Evolutionary conservation across 2,888 invertebrate genomes (phyloP), one percentile per base, ranked within the genome.

Genomic region (Scaptodrosophila latifasciaeformis): DNA sequence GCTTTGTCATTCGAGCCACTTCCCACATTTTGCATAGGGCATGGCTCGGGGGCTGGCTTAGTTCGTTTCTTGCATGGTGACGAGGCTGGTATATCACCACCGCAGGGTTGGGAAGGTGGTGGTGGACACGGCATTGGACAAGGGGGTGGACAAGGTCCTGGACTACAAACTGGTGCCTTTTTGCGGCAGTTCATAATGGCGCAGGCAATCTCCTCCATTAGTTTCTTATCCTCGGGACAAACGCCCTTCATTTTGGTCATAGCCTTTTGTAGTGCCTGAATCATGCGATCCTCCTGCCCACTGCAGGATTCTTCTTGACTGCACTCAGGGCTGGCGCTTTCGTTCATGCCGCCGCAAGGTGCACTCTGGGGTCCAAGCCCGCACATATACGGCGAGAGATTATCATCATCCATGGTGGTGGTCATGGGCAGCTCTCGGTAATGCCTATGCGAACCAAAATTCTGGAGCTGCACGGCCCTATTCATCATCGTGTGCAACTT

Each of bases 351-450:
- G 4, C 17, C 6, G 12, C 42, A 31, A 0, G 51, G 2, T 45
- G 27, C 21, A 19, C 7, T 13, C 54, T 7, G 43, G 59, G 12
- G 39, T 54, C 40, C 45, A 62, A 18, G 30, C 56, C 59, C 49
- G 2, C 51, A 64, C 15, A 52, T 51, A 21, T 70, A 76, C 0
- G 81, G 69, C 31, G 79, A 64, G 40, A 80, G 65, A 1, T 77
- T 70, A 27, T 85, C 85, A 39, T 86, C 86, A 30, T 85, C 85
- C 17, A 85, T 67, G 4, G 84, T 85, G 1, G 85, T 84, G 15
- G 77, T 78, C 48, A 86, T 50, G 2, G 78, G 67, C 19, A 86
- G 63, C 44, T 80, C 82, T 2, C 65, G 68, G 53, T 84, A 86
- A 24, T 65, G 74, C 0, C 80, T 70, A 21, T 62, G 77, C 0